These are phyloP conservation scores for Netelia inedita DNA, from an alignment of 2,888 invertebrate genomes.

Conservation along the genomic window DNA sequence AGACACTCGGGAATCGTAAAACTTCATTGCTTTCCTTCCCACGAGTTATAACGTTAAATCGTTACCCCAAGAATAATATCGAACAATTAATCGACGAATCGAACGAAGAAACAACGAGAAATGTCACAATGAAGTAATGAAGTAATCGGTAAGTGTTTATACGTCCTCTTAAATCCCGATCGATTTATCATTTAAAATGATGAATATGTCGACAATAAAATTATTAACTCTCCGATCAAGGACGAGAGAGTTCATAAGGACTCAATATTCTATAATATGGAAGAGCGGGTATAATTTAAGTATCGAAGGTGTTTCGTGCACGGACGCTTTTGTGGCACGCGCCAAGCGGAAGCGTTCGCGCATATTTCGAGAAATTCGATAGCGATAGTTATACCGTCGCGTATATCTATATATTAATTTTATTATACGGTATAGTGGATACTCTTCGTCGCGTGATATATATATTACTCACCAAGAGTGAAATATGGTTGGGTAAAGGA, in stretches of 20 bases:
- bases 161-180: too few species aligned
- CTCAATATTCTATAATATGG: not conserved
- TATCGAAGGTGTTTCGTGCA: conserved; percentile 47
- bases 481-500: conserved; percentile 68
- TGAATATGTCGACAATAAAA: too few species aligned
- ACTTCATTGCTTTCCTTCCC: conserved; percentile 35
- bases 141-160: not conserved
- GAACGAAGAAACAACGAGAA: not conserved
- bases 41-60: conserved; percentile 15
- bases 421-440: conserved; percentile 68
- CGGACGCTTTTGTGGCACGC: conserved; percentile 70
- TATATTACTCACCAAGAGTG: conserved; percentile 54
- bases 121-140: not conserved
- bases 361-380: conserved; percentile 74
- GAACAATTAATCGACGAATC: not conserved
- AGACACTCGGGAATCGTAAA: conserved; percentile 29
- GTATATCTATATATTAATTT: conserved; percentile 19
- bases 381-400: conserved; percentile 46
- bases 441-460: conserved; percentile 52
- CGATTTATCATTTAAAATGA: too few species aligned
- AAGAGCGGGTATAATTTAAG: conserved; percentile 22
- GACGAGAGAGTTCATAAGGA: too few species aligned
- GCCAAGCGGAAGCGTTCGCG: conserved; percentile 70
- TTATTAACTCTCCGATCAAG: not conserved
- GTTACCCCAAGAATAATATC: not conserved